Evolutionary conservation across 2,113 vertebrate genomes (phyloP).

Genomic region (Pachyramphus minor): DNA sequence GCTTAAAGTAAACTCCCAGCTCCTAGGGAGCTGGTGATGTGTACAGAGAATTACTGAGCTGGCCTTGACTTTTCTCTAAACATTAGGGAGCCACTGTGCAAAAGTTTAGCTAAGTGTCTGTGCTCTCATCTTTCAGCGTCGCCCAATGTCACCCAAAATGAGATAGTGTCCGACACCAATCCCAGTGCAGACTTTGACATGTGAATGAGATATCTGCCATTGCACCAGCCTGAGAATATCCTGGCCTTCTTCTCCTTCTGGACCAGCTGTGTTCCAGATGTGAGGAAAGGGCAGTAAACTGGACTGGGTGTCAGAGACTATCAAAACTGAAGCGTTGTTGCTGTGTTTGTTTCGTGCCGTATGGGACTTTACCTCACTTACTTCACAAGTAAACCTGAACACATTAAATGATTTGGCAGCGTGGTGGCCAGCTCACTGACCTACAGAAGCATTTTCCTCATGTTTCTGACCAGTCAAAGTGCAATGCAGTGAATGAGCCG

Average conservation of each 20-base stretch:
- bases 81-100: not conserved
- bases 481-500: not conserved
- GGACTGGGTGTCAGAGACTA: not conserved
- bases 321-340: not conserved
- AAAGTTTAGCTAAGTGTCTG: not conserved
- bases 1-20: not conserved
- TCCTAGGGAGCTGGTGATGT: not conserved
- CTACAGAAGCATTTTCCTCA: not conserved
- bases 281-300: not conserved
- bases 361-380: not conserved
- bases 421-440: not conserved
- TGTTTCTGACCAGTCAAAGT: not conserved
- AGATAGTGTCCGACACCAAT: rapidly evolving
- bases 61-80: not conserved
- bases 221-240: not conserved
- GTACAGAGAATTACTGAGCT: not conserved
- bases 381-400: not conserved
- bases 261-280: not conserved
- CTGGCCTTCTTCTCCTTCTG: not conserved
- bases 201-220: not conserved
- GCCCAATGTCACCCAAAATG: not conserved
- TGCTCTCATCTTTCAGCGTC: not conserved
- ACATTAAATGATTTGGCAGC: not conserved
- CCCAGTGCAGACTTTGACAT: rapidly evolving
- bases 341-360: not conserved